Conservation (phyloP, 2,888 invertebrate genomes). For the Palloptera scutellata region DNA sequence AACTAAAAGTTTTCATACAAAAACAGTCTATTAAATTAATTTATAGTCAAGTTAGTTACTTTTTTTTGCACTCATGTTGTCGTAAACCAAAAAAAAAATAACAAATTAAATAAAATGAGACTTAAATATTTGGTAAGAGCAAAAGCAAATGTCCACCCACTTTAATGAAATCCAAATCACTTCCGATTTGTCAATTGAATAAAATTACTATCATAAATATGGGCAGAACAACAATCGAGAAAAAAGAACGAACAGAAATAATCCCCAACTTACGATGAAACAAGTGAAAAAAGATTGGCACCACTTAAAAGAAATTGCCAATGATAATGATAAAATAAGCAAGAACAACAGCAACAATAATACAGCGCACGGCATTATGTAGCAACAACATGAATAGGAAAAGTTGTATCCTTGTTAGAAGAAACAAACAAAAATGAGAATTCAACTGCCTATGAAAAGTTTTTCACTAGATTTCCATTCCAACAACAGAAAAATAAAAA, state of each 20-base stretch:
- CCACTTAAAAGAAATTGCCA: constrained; percentile 57
- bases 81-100: neutral
- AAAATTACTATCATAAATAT: constrained; percentile 51
- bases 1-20: neutral
- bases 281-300: constrained; percentile 58
- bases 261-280: constrained; percentile 45
- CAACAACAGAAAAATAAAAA: constrained; percentile 34
- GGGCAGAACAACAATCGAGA: neutral
- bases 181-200: constrained; percentile 62
- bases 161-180: constrained; percentile 40
- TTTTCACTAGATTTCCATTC: constrained; percentile 49
- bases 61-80: neutral
- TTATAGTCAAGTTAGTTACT: constrained; percentile 10
- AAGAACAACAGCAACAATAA: constrained; percentile 32
- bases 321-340: constrained; percentile 56
- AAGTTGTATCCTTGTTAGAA: constrained; percentile 31
- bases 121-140: constrained; percentile 1
- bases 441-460: constrained; percentile 47
- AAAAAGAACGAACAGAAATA: constrained; percentile 36
- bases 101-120: neutral
- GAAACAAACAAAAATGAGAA: constrained; percentile 33
- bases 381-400: constrained; percentile 13
- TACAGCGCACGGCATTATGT: neutral
- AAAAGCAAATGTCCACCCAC: constrained; percentile 22
- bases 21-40: constrained; percentile 20